Evolutionary conservation across 2,888 invertebrate species (phyloP), one percentile per base, ranked within the genome.

Genomic region (Flexamia atlantica): DNA sequence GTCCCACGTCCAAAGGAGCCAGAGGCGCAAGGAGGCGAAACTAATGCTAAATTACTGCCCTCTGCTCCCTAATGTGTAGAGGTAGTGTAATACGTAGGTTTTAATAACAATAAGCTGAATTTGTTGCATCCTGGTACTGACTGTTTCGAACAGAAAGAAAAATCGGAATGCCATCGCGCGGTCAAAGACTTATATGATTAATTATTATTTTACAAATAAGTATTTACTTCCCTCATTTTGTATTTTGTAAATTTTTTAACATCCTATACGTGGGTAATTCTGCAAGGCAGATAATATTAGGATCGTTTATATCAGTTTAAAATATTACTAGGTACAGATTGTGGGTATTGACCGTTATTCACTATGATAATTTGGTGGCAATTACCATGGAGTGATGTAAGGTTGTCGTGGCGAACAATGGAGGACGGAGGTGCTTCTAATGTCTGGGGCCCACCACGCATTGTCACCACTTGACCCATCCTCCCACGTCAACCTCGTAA

Each of bases 21-120:
- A 28, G 30, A 30, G 64, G 64, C 64, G 30, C 64, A 64, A 64
- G 64, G 30, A 30, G 64, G 64, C 30, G 28, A 28, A 64, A 25
- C 64, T 64, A 64, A 64, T 64, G 17, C 64, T 64, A 64, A 64
- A 64, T 64, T 64, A 64, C 64, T 28, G 64, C 64, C 64, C 30
- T 28, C 64, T 28, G 28, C 9, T 64, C 64, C 30, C 64, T 28
- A 64, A 64, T 64, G 64, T 64, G 64, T 64, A 64, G 9, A 64
- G 30, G 5, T 64, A 28, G 64, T 14, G 20, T 12, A 1, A 14
- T 0, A 30, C 64, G 64, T 64, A 17, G 64, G 64, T 28, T 64
- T 64, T 20, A 64, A 64, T 64, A 25, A 64, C 64, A 14, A 53
- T 64, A 64, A 64, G 64, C 64, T 30, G 14, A 64, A 64, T 28